Evolutionary conservation across 2,797 vertebrate genomes (phyloP), one percentile per base, ranked within the genome.

Genomic region (Lycodopsis pacificus): DNA sequence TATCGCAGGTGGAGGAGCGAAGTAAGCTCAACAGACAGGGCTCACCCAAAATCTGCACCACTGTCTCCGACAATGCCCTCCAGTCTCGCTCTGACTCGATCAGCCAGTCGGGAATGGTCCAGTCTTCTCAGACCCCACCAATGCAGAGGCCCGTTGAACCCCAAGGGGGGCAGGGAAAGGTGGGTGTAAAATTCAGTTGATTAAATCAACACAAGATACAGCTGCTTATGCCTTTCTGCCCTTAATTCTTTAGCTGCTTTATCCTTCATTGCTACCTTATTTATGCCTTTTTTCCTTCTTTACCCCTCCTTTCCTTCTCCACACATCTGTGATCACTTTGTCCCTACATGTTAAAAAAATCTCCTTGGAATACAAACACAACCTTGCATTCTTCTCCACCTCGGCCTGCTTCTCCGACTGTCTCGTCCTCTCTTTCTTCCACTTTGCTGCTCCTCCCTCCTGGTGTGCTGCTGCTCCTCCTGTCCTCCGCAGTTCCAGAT

Each of bases 141-240:
- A 97, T 97, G 95, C 97, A 98, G 92, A 95, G 97, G 80, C 97
- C 97, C 0, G 96, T 98, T 7, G 97, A 98, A 86, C 96, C 97
- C 61, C 97, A 97, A 88, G 97, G 97, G 30, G 96, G 96, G 42
- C 96, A 96, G 73, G 95, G 97, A 91, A 98, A 98, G 97, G 97
- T 98, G 87, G 84, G 95, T 87, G 65, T 68, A 12, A 61, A 62
- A 27, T 56, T 59, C 25, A 46, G 25, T 44, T 64, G 19, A 62
- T 54, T 27, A 67, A 34, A 71, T 49, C 27, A 49, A 40, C 6
- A 14, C 11, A 68, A 5, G 22, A 56, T 36, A 15, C 7, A 79
- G 10, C 20, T 69, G 42, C 64, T 70, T 48, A 1, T 74, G 9
- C 56, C 32, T 79, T 59, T 79, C 38, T 81, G 36, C 17, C 36